These are phyloP conservation scores for Poecilia gillii DNA, from an alignment of 2,797 vertebrate species.

Conservation along the genomic window DNA sequence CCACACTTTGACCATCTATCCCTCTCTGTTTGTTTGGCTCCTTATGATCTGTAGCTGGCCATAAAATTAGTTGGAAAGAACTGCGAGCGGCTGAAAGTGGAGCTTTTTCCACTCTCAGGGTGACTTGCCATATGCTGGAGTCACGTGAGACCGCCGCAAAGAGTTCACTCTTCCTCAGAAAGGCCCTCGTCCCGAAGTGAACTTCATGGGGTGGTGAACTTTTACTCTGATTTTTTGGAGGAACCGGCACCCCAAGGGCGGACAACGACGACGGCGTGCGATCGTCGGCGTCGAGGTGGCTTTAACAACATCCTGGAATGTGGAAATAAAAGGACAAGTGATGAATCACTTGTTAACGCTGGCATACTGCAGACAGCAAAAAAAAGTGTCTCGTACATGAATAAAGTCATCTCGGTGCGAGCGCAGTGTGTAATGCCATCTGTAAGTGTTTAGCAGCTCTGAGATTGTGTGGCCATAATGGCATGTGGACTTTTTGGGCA, in stretches of 20 bases:
- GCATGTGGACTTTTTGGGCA: conserved; percentile 78
- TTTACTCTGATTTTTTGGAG: conserved; percentile 30
- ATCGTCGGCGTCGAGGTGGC: conserved; percentile 63
- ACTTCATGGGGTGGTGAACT: conserved; percentile 68
- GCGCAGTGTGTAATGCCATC: conserved; percentile 68
- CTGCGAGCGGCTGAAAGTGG: conserved; percentile 59
- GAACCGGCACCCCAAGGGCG: conserved; percentile 51
- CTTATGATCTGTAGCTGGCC: conserved; percentile 56
- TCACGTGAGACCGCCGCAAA: conserved; percentile 67
- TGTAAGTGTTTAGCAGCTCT: conserved; percentile 69
- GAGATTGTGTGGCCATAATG: conserved; percentile 74
- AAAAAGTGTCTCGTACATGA: conserved; percentile 54
- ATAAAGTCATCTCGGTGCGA: conserved; percentile 65
- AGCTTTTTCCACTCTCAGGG: conserved; percentile 73
- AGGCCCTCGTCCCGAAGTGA: conserved; percentile 69
- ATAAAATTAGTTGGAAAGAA: conserved; percentile 77
- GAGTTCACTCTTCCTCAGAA: conserved; percentile 50
- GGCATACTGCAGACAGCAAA: conserved; percentile 52
- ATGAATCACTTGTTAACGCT: conserved; percentile 67
- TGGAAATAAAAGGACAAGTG: conserved; percentile 44
- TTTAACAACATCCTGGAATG: conserved; percentile 75
- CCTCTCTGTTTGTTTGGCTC: conserved; percentile 72
- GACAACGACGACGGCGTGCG: conserved; percentile 4
- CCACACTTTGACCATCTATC: conserved; percentile 48
- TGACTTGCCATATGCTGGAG: conserved; percentile 71